Base-by-base conservation (phyloP, 2,888 invertebrate species). In the Rhagium mordax region DNA sequence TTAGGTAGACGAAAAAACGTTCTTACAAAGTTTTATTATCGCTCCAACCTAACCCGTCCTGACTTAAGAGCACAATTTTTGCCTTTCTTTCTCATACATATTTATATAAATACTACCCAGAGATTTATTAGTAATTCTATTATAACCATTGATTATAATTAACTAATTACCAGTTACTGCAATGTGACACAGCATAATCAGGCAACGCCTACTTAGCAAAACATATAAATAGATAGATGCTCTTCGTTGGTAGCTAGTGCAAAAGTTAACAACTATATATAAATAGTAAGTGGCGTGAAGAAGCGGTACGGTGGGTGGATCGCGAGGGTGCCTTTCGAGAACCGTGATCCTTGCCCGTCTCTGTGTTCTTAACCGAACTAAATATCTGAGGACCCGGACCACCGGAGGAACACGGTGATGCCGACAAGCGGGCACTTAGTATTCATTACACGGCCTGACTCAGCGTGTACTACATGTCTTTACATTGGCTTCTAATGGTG, bases 361-460 rank as follows among this genome's bases (percentile, higher is more conserved):
- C 15, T 49, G 24, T 49, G 16, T 49, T 64, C 48, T 49, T 21
- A 29, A 41, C 65, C 53, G 53, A 47, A 48, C 20, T 53, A 15
- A 53, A 53, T 53, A 33, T 29, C 16, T 51, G 53, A 65, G 53
- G n/a, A 53, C 65, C 53, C 18, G 69, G 72, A 72, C 72, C 72
- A 72, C 72, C 72, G 18, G 33, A 62, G 47, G 62, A 47, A 70
- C 62, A 55, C 55, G 47, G 18, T 21, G 41, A 53, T 55, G 53
- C 68, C 68, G 68, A 68, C 68, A 33, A 60, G 48, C 65, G 53
- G 60, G 72, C 75, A 75, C 72, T 79, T 74, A 74, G 74, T 79
- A 78, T 80, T 80, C 80, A 80, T 80, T 80, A 80, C 80, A 77
- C 71, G 80, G 75, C 74, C 80, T 80, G 80, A 80, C 79, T 80